These are phyloP conservation scores for Drosophila quasianomalipes DNA, from an alignment of 2,888 invertebrate genomes.

Conservation along the genomic window DNA sequence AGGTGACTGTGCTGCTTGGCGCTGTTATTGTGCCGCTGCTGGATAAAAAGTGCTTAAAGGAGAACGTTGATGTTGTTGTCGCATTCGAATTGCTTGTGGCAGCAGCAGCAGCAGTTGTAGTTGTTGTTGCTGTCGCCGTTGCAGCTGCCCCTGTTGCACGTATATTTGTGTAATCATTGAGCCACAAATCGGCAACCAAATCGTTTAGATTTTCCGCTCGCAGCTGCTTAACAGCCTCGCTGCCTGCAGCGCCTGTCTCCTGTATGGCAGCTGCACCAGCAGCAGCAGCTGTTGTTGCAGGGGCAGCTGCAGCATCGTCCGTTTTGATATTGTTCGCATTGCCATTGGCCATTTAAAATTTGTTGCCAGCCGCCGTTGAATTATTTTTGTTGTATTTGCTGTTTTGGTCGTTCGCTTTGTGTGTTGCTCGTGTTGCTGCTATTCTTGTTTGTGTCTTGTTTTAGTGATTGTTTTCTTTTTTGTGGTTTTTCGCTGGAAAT, in stretches of 20 bases:
- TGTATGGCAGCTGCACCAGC: slow-evolving; percentile 25
- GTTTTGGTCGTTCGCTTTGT: slow-evolving; percentile 6
- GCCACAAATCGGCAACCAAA: slow-evolving; percentile 78
- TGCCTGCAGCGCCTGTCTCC: slow-evolving; percentile 46
- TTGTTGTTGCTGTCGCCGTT: slow-evolving; percentile 19
- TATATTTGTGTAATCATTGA: slow-evolving; percentile 79
- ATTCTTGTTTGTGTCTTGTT: slow-evolving; percentile 14
- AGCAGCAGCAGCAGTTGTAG: slow-evolving; percentile 4
- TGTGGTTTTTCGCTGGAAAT: slow-evolving; percentile 44
- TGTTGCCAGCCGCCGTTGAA: slow-evolving; percentile 31
- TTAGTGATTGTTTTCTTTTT: slow-evolving; percentile 8
- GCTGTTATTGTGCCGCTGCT: slow-evolving; percentile 86
- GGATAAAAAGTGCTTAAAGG: slow-evolving; percentile 93
- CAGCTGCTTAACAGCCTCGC: slow-evolving; percentile 40
- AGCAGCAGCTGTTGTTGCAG: slow-evolving; percentile 26
- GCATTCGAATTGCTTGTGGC: slow-evolving; percentile 8
- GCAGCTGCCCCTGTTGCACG: slow-evolving; percentile 35
- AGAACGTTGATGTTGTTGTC: slow-evolving; percentile 86
- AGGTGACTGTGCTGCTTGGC: slow-evolving; percentile 71
- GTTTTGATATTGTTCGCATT: slow-evolving; percentile 70
- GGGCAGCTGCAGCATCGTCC: slow-evolving; percentile 69
- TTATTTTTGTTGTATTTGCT: slow-evolving; percentile 11
- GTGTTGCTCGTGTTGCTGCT: slow-evolving; percentile 6
- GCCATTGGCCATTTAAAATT: slow-evolving; percentile 83
- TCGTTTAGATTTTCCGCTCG: slow-evolving; percentile 68